Conservation (phyloP, 92 coral and sea anemone genomes). For the Siderastrea radians region DNA sequence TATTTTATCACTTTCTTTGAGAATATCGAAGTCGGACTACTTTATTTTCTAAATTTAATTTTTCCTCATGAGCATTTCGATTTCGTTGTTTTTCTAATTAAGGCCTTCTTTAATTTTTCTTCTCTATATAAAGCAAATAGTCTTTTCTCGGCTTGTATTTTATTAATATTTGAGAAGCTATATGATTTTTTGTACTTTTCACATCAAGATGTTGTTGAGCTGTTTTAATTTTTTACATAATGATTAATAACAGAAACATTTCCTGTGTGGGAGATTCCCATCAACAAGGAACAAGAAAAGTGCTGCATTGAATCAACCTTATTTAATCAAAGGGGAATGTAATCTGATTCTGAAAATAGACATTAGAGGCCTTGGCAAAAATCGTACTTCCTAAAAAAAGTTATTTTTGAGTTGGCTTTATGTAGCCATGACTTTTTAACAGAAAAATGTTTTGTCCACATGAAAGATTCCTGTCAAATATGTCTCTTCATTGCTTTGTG, state of each 20-base stretch:
- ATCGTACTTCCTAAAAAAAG: no score
- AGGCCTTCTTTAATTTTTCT: neutral
- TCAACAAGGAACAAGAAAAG: neutral
- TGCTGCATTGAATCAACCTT: no score
- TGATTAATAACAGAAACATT: neutral
- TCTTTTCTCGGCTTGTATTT: no score
- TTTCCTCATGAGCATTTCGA: neutral
- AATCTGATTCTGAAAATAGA: no score
- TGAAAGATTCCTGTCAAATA: no score
- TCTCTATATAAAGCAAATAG: no score
- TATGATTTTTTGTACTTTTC: neutral
- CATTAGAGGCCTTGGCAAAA: no score
- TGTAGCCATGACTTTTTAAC: no score
- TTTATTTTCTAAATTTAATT: neutral
- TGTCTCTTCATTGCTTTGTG: no score
- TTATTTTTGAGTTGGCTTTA: no score
- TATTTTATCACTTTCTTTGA: slow-evolving; percentile 7
- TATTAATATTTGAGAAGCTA: neutral
- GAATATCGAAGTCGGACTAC: neutral
- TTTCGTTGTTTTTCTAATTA: neutral
- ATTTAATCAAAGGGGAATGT: no score
- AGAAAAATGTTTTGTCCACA: no score
- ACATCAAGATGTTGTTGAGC: neutral
- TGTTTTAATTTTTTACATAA: neutral
- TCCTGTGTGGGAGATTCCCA: neutral